phyloP scores from a whole-genome alignment of 2,888 invertebrate genomes.

The Seira musarum region DNA sequence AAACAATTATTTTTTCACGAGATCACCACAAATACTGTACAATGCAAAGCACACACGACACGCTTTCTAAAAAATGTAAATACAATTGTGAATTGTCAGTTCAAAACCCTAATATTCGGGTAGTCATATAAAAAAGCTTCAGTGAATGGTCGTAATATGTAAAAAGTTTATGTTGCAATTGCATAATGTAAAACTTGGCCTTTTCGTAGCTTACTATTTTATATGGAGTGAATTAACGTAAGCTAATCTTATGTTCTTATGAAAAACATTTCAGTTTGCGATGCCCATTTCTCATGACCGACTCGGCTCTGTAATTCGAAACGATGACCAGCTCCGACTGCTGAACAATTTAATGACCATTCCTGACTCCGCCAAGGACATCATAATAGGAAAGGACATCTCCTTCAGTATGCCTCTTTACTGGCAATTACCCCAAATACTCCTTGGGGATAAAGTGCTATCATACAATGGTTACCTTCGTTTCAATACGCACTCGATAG shows the following conservation, averaged over 20 bases:
- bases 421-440: slow-evolving; percentile 85
- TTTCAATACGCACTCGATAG: slow-evolving; percentile 81
- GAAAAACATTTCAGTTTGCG: slow-evolving; percentile 71
- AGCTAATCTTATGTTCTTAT: background rate
- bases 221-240: background rate
- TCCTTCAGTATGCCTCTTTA: slow-evolving; percentile 82
- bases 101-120: too few species aligned
- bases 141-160: too few species aligned
- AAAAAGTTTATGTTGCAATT: too few species aligned
- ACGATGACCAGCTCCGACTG: slow-evolving; percentile 72
- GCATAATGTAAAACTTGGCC: too few species aligned
- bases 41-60: background rate
- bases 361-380: slow-evolving; percentile 77
- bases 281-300: slow-evolving; percentile 71
- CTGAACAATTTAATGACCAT: slow-evolving; percentile 78
- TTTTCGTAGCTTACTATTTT: too few species aligned
- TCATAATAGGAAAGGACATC: slow-evolving; percentile 75
- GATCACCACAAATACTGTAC: too few species aligned
- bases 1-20: too few species aligned
- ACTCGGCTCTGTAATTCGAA: slow-evolving; percentile 56
- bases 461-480: slow-evolving; percentile 93
- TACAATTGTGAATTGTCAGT: background rate
- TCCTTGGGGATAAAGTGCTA: slow-evolving; percentile 88
- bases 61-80: background rate
- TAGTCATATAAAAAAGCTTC: too few species aligned